Evolutionary conservation across 1,140 invertebrate genomes (phyloP).

Genomic region (Ooceraea biroi): DNA sequence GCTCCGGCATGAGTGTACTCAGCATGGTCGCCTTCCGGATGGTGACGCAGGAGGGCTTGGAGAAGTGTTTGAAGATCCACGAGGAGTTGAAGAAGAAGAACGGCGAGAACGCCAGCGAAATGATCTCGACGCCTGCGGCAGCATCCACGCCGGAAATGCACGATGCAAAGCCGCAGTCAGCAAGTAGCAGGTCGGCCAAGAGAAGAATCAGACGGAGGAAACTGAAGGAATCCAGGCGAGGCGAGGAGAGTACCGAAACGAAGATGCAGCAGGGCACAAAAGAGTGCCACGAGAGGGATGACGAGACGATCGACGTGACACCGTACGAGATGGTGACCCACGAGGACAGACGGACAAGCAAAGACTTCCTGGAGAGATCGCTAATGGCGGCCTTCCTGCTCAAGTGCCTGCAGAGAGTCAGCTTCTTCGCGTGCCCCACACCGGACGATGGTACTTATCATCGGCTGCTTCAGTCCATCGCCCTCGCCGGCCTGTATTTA

Average conservation of each 20-base stretch:
- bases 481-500: conserved; percentile 24
- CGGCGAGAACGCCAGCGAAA: background rate
- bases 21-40: conserved; percentile 92
- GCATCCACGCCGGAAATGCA: background rate
- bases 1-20: conserved; percentile 93
- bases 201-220: conserved; percentile 75
- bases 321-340: conserved; percentile 91
- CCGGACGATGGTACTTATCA: conserved; percentile 63
- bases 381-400: conserved; percentile 93
- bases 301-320: conserved; percentile 77
- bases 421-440: conserved; percentile 86
- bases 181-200: conserved; percentile 76
- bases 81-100: conserved; percentile 67
- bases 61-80: conserved; percentile 86
- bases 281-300: conserved; percentile 10
- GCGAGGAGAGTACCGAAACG: conserved; percentile 60
- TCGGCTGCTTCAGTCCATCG: background rate
- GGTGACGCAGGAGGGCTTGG: conserved; percentile 89
- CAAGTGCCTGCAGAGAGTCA: conserved; percentile 89
- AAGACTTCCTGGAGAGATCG: conserved; percentile 92
- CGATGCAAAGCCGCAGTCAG: background rate
- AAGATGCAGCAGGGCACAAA: conserved; percentile 7
- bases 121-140: background rate
- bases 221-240: conserved; percentile 79
- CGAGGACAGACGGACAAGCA: conserved; percentile 87